phyloP scores from a whole-genome alignment of 2,113 vertebrate species.

The Buteo buteo region DNA sequence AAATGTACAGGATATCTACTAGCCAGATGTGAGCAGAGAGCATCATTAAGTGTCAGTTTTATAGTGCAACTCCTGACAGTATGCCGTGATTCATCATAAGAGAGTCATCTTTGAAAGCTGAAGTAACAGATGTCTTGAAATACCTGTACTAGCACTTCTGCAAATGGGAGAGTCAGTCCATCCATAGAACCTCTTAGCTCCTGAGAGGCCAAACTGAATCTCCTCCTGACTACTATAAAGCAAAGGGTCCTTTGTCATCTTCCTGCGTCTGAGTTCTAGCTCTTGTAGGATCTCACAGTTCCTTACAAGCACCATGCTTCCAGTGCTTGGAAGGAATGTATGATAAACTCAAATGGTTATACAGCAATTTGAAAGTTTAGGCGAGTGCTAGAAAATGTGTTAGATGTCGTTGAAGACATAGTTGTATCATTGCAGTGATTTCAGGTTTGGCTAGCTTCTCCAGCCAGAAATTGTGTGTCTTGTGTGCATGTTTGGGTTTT shows the following conservation, averaged over 20 bases:
- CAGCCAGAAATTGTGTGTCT: neutral
- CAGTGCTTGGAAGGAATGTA: neutral
- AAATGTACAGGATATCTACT: neutral
- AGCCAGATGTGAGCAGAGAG: neutral
- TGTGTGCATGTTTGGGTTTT: neutral
- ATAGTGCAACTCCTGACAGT: neutral
- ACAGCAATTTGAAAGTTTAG: neutral
- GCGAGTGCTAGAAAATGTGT: neutral
- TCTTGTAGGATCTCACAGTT: neutral
- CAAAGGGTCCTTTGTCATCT: neutral
- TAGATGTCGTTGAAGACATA: fast-evolving
- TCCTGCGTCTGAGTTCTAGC: neutral
- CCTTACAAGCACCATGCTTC: neutral
- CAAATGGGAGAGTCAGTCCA: neutral
- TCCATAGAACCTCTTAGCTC: neutral
- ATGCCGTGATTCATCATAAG: neutral
- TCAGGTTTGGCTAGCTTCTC: neutral
- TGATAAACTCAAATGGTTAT: neutral
- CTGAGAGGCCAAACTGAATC: neutral
- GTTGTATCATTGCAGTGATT: neutral
- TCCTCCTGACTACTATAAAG: neutral
- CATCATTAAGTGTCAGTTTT: neutral
- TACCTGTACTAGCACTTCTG: neutral
- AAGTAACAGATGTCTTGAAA: neutral
- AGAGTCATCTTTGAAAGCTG: neutral